Evolutionary conservation across 1,140 invertebrate species (phyloP).

Genomic region (Oppia nitens): DNA sequence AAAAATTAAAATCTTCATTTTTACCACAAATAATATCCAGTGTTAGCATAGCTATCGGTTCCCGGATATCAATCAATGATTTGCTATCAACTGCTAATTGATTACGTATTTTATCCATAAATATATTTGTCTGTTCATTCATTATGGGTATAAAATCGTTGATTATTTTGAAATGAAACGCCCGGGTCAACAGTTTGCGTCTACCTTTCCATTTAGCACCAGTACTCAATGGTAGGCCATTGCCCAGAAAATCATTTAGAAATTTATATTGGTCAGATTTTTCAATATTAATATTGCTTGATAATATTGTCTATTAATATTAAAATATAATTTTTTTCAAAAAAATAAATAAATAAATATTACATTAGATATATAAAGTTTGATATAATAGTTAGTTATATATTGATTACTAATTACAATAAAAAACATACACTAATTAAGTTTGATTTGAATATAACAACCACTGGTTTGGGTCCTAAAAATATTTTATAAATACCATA

Average conservation of each 20-base stretch:
- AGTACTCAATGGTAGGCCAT: slow-evolving; percentile 38
- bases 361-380: no score
- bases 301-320: slow-evolving; percentile 37
- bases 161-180: slow-evolving; percentile 38
- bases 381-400: no score
- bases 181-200: slow-evolving; percentile 36
- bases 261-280: slow-evolving; percentile 44
- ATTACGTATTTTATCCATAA: slow-evolving; percentile 21
- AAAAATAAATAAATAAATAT: no score
- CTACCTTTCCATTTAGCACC: no score
- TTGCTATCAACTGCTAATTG: slow-evolving; percentile 19
- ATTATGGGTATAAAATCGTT: slow-evolving; percentile 35
- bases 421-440: no score
- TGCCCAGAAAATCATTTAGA: slow-evolving; percentile 45
- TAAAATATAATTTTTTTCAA: no score
- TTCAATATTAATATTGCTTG: slow-evolving; percentile 42
- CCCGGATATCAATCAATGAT: slow-evolving; percentile 43
- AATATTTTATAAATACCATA: no score
- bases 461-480: no score
- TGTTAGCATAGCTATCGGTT: slow-evolving; percentile 57
- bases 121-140: slow-evolving; percentile 32
- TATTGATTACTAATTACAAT: no score
- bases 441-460: no score
- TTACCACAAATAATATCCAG: slow-evolving; percentile 65
- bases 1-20: neutral